These are phyloP conservation scores for Procavia capensis DNA, from an alignment of 2,113 vertebrate genomes.

Conservation along the genomic window DNA sequence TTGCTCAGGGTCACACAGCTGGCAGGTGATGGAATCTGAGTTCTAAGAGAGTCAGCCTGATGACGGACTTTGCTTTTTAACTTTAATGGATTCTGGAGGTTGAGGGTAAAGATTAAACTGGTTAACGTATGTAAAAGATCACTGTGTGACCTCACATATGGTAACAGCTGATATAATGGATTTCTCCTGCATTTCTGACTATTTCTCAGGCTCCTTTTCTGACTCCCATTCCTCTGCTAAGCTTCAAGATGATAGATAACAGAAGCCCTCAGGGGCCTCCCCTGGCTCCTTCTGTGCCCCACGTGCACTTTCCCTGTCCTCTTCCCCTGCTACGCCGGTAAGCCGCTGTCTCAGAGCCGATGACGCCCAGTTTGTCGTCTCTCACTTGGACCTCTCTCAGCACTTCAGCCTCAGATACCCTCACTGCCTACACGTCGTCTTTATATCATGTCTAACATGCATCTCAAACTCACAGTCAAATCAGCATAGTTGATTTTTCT, in stretches of 20 bases:
- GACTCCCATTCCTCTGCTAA: not conserved
- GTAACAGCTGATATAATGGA: not conserved
- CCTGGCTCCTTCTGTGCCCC: not conserved
- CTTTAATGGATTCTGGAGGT: not conserved
- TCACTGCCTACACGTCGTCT: not conserved
- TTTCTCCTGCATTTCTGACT: not conserved
- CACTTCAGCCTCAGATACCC: not conserved
- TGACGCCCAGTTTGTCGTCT: accelerated
- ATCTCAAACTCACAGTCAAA: not conserved
- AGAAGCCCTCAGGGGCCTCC: not conserved
- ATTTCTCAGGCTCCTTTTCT: not conserved
- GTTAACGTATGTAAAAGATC: not conserved
- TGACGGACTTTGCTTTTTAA: not conserved
- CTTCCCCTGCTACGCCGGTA: not conserved
- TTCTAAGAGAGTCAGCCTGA: not conserved
- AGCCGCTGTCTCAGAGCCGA: not conserved
- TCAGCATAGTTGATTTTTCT: not conserved
- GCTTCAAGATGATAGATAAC: not conserved
- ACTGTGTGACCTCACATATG: not conserved
- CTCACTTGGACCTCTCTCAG: not conserved
- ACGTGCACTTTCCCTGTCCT: accelerated
- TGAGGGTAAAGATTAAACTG: not conserved
- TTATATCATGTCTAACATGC: not conserved
- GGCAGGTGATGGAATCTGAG: not conserved
- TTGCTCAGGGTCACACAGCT: not conserved